These are phyloP conservation scores for Lamellibrachia satsuma DNA, from an alignment of 2,888 invertebrate species.

Conservation along the genomic window DNA sequence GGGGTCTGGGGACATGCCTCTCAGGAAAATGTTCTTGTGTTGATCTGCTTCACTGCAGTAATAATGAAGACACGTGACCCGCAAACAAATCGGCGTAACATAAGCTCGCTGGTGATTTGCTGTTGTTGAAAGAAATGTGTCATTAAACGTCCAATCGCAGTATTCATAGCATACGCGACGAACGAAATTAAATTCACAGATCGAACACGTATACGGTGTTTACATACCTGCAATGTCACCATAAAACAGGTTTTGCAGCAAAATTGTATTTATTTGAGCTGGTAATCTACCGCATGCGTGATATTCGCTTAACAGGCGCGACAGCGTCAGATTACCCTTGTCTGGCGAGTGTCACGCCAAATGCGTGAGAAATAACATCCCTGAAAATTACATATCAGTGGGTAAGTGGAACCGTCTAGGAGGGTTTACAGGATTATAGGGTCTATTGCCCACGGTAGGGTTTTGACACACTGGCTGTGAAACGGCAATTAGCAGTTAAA, in stretches of 20 bases:
- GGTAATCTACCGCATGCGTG: background rate
- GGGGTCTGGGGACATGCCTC: too few relatives aligned
- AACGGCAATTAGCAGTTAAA: background rate
- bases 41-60: too few relatives aligned
- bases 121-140: background rate
- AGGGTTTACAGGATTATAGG: background rate
- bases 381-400: background rate
- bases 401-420: background rate
- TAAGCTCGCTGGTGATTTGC: background rate
- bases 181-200: background rate
- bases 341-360: background rate
- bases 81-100: background rate
- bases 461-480: background rate
- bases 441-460: background rate
- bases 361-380: background rate
- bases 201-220: background rate
- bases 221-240: background rate
- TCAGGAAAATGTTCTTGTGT: too few relatives aligned
- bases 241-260: background rate
- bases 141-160: background rate
- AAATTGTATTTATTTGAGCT: background rate
- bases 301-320: background rate
- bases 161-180: background rate
- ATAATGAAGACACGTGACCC: background rate
- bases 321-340: background rate